Base-by-base conservation (phyloP, 30 jellyfish, hydroid and myxozoan species). In the Hydractinia symbiolongicarpus region DNA sequence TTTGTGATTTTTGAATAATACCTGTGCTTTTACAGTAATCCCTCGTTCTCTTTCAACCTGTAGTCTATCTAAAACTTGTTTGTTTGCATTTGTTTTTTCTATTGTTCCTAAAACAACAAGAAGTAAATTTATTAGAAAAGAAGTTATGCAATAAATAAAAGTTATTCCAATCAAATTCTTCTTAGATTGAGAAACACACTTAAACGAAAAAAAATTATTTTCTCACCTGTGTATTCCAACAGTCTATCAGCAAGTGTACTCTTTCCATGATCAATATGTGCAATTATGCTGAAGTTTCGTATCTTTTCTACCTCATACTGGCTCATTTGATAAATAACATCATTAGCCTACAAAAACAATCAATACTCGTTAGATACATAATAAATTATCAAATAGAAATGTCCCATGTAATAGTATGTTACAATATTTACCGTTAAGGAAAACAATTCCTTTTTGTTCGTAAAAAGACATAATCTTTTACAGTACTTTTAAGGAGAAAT, bases 241-340 rank as follows among this genome's bases (percentile, higher is more conserved):
- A 94, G 86, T 20, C 99, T 84, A 67, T 94, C 99, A 8, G 99
- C 99, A 74, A 94, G 67, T 9, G 99, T 94, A 61, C 97, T 94
- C 67, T 94, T 94, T 9, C 99, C 99, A 82, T 94, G 99, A 76
- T 94, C 97, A 80, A 94, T 96, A 86, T 94, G 99, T 70, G 99
- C 99, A 53, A 94, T 89, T 70, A 94, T 88, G 67, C 97, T 81
- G 74, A 94, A 94, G 60, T 94, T 94, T 14, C 99, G 96, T 15
- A 85, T 88, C 15, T 69, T 53, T 7, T 94, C 97, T 50, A 54
- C 92, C 53, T 19, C 67, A 73, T 81, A 86, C 11, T 79, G 88
- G 5, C 77, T 54, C 89, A 86, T 61, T 66, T 62, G 40, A 72
- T 90, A 88, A 86, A 89, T 53, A 87, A 90, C 17, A 88, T 87